phyloP scores from a whole-genome alignment of 2,888 invertebrate genomes.

The Dichetophora obliterata region DNA sequence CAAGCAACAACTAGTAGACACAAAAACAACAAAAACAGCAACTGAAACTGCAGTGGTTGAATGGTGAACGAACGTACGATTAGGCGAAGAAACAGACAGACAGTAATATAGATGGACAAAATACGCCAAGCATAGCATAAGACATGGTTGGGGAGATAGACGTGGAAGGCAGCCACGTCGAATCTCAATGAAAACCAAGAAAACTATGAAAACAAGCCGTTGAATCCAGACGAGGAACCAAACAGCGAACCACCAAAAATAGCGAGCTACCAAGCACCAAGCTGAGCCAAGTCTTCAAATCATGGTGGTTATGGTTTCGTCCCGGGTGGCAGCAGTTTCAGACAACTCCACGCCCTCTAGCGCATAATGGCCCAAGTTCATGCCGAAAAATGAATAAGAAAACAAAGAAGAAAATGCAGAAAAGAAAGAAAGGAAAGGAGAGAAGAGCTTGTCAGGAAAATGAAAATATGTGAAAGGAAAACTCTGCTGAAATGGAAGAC shows the following conservation, averaged over 20 bases:
- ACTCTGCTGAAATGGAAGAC: not conserved
- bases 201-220: not conserved
- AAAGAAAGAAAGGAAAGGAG: not conserved
- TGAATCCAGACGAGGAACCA: not conserved
- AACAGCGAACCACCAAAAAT: no score
- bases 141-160: not conserved
- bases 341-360: not conserved
- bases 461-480: not conserved
- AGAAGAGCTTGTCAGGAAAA: not conserved
- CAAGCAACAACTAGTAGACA: not conserved
- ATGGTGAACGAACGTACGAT: constrained; percentile 3
- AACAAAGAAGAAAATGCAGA: not conserved
- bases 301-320: not conserved
- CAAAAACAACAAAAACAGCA: constrained; percentile 11
- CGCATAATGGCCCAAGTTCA: not conserved
- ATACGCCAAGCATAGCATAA: not conserved
- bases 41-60: not conserved
- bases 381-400: not conserved
- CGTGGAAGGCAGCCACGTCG: not conserved
- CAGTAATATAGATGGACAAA: not conserved
- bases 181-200: not conserved
- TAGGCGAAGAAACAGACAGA: not conserved
- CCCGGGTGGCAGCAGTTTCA: not conserved
- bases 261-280: no score
- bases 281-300: not conserved